Percentiles rank a stretch among this genome's conserved stretches.
phyloP scores from a whole-genome alignment of 2,888 invertebrate species.

The Eulithis testata region DNA sequence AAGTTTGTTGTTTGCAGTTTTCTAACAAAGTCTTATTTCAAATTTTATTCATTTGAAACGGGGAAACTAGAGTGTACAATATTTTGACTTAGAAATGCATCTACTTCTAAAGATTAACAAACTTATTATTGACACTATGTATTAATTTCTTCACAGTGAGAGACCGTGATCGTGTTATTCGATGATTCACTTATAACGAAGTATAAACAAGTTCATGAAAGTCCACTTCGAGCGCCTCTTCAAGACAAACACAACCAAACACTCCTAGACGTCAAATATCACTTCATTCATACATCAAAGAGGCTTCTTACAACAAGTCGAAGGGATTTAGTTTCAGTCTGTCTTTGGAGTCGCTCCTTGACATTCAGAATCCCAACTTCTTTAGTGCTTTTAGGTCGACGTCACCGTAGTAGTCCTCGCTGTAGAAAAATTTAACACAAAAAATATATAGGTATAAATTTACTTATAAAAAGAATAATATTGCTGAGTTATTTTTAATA shows the following conservation, averaged over 20 bases:
- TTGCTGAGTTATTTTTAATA: no score
- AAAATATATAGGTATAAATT: not conserved
- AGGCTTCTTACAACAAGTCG: slow-evolving; percentile 60
- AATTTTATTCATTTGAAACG: no score
- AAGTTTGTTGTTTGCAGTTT: not conserved
- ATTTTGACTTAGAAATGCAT: slow-evolving; percentile 27
- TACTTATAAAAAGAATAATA: no score
- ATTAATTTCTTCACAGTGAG: slow-evolving; percentile 8
- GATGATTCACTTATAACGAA: slow-evolving; percentile 27
- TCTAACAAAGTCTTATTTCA: not conserved
- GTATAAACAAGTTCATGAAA: slow-evolving; percentile 43
- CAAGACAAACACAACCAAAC: slow-evolving; percentile 50
- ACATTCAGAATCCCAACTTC: slow-evolving; percentile 90
- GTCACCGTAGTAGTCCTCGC: slow-evolving; percentile 97
- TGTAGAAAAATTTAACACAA: slow-evolving; percentile 58
- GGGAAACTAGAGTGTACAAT: not conserved
- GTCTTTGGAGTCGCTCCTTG: slow-evolving; percentile 79
- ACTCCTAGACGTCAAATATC: slow-evolving; percentile 32
- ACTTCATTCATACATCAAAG: slow-evolving; percentile 33
- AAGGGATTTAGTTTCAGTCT: slow-evolving; percentile 76
- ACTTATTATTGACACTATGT: not conserved
- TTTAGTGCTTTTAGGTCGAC: slow-evolving; percentile 94
- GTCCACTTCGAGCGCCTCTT: slow-evolving; percentile 68
- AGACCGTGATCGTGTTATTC: slow-evolving; percentile 9
- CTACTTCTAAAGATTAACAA: slow-evolving; percentile 4